These are phyloP conservation scores for Petrolisthes cinctipes DNA, from an alignment of 2,888 invertebrate species.

Conservation along the genomic window DNA sequence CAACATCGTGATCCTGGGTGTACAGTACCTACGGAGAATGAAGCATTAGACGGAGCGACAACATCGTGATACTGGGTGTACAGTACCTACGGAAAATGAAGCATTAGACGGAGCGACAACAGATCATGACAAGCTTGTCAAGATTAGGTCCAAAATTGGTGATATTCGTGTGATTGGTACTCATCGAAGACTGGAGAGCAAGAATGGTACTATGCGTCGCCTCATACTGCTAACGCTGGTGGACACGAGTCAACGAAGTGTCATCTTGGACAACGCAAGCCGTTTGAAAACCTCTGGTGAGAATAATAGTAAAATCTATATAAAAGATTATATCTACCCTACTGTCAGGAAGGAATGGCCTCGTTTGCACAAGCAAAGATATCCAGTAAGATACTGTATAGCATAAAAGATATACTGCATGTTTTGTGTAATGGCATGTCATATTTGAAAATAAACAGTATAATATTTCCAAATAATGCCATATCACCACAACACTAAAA, in stretches of 20 bases:
- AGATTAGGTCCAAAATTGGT: neutral
- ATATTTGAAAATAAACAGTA: too few species aligned
- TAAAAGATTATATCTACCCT: too few species aligned
- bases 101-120: neutral
- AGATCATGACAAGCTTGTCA: neutral
- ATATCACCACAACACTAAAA: too few species aligned
- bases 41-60: neutral
- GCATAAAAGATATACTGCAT: too few species aligned
- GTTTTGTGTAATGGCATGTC: too few species aligned
- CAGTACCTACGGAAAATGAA: neutral
- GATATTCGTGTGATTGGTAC: neutral
- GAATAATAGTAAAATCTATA: conserved; percentile 7
- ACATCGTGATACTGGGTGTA: too few species aligned
- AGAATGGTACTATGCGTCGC: neutral
- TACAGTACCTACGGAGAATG: neutral
- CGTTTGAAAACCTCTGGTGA: neutral
- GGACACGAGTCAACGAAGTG: neutral
- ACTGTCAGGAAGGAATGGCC: too few species aligned
- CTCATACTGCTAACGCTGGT: neutral
- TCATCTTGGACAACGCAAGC: conserved; percentile 17
- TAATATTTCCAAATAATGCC: too few species aligned
- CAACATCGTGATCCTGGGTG: neutral
- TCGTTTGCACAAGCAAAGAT: too few species aligned
- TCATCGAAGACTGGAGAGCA: neutral
- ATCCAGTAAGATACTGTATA: too few species aligned